Evolutionary conservation across 2,113 vertebrate genomes (phyloP), one percentile per base, ranked within the genome.

Genomic region (Ellobius talpinus): DNA sequence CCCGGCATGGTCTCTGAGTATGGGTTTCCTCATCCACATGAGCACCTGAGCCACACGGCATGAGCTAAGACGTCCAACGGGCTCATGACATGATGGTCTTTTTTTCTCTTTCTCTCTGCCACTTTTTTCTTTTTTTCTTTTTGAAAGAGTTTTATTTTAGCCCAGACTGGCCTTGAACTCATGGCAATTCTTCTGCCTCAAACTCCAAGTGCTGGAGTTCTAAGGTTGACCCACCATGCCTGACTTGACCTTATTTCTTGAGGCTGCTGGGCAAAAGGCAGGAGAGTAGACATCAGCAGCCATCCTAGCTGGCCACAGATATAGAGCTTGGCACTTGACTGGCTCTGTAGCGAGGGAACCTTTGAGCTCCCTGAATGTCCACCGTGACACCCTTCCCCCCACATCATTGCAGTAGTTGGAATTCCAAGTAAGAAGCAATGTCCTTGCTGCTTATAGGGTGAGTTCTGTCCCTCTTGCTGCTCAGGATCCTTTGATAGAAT

Each of bases 321-420:
- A 9, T 16, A 26, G 66, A 76, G 7, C 7, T 39, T 39, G 24
- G 5, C 31, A 7, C 13, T 11, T 6, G 8, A 5, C 47, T 63
- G 84, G 50, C 89, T 68, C 31, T 9, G 42, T 0, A 2, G 65
- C 1, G 19, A 55, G 31, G 61, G 52, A 36, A 26, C 10, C 55
- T 45, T 2, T 14, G 16, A 45, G 65, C 21, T 50, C 26, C 68
- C 72, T 5, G 7, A n/a, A 63, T 8, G 31, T 36, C 77, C 13
- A 0, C 19, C 3, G 16, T 68, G 87, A 47, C 55, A 45, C 23
- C 7, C 68, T 10, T 33, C 63, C 55, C 13, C 26, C 42, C 36
- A 7, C 7, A 23, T 31, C 72, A 14, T 23, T 39, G 47, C 36
- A 3, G 6, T 36, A 0, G 16, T 1, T 31, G 1, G 11, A 17